phyloP scores from a whole-genome alignment of 2,113 vertebrate genomes.

The Rhegmatorhina hoffmannsi region DNA sequence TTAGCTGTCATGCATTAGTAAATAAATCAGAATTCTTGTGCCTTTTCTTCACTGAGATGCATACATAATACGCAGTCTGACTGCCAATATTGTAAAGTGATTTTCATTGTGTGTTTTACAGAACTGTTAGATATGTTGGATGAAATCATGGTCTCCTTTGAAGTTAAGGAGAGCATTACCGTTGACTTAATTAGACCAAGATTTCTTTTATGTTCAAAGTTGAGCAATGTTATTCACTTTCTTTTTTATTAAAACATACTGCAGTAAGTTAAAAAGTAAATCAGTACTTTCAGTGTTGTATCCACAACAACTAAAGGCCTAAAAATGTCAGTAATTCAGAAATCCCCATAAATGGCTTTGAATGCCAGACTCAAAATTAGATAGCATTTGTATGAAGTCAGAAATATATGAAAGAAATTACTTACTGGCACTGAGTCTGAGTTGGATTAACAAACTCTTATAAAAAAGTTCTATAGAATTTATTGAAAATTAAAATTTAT shows the following conservation, averaged over 20 bases:
- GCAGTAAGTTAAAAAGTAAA: conserved; percentile 57
- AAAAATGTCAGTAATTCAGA: conserved; percentile 55
- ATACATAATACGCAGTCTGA: conserved; percentile 23
- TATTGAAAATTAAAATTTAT: not conserved
- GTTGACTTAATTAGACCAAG: conserved; percentile 66
- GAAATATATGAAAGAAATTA: not conserved
- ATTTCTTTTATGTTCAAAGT: conserved; percentile 70
- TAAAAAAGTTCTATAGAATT: not conserved
- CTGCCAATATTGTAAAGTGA: conserved; percentile 51
- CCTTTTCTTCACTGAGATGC: conserved; percentile 14
- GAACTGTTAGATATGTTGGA: conserved; percentile 51
- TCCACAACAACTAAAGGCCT: conserved; percentile 42
- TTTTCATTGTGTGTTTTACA: conserved; percentile 64
- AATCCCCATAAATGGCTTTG: conserved; percentile 11
- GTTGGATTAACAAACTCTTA: not conserved
- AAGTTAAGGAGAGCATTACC: conserved; percentile 68
- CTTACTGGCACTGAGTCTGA: not conserved
- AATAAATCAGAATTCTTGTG: conserved; percentile 15
- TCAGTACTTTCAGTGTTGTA: conserved; percentile 32
- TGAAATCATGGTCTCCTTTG: conserved; percentile 63
- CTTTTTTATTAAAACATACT: conserved; percentile 49
- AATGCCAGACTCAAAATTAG: conserved; percentile 4
- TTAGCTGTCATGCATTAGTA: not conserved
- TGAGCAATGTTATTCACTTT: conserved; percentile 57
- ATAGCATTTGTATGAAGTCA: conserved; percentile 6